phyloP scores from a whole-genome alignment of 2,113 vertebrate genomes.

The Melospiza melodia region DNA sequence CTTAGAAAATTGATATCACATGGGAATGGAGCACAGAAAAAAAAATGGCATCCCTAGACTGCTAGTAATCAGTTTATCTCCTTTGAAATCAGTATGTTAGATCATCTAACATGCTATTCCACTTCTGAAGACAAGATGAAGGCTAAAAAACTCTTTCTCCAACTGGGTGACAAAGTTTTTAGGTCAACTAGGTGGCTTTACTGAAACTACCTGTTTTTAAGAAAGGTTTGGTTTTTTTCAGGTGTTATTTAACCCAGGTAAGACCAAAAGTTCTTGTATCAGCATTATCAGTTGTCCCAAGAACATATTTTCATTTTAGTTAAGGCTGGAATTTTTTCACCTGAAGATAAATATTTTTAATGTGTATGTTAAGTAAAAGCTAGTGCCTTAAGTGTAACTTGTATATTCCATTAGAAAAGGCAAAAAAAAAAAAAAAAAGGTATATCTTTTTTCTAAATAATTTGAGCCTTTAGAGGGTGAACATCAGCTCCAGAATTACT shows the following conservation, averaged over 20 bases:
- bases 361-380: neutral
- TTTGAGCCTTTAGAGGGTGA: neutral
- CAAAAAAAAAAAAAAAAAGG: neutral
- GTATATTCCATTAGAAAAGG: neutral
- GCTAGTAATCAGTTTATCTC: neutral
- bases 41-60: neutral
- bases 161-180: neutral
- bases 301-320: neutral
- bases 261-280: neutral
- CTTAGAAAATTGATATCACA: neutral
- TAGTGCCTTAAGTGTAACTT: neutral
- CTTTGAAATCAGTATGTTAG: neutral
- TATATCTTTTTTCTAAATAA: neutral
- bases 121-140: neutral
- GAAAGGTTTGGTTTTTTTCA: neutral
- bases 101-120: neutral
- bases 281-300: neutral
- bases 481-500: neutral
- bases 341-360: neutral
- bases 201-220: neutral
- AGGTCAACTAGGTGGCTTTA: neutral
- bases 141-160: neutral
- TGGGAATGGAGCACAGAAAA: neutral
- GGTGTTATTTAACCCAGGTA: neutral
- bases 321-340: neutral